phyloP scores from a whole-genome alignment of 2,797 vertebrate species.

The Holocentrus rufus region DNA sequence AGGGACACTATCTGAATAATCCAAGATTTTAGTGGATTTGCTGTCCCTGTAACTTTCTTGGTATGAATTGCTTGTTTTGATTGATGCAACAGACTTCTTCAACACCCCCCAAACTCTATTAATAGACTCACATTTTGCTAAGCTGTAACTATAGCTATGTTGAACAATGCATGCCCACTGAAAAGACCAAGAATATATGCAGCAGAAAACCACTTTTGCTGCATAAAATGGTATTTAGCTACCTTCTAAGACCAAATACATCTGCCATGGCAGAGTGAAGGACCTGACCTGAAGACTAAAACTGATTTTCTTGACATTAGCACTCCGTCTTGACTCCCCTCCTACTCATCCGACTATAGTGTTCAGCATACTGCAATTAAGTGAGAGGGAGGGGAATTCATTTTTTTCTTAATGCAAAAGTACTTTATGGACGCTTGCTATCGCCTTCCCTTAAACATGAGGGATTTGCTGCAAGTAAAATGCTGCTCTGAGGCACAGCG shows the following conservation, averaged over 20 bases:
- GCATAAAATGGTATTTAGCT: conserved; percentile 7
- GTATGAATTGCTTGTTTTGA: conserved; percentile 25
- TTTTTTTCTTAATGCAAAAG: conserved; percentile 8
- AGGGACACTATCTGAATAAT: too few species aligned
- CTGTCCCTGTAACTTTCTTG: background rate
- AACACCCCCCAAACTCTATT: conserved; percentile 27
- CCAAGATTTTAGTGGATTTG: background rate
- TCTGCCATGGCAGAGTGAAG: background rate
- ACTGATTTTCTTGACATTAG: background rate
- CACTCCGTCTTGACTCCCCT: too few species aligned
- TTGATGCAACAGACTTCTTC: conserved; percentile 22
- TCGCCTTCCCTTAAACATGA: conserved; percentile 4
- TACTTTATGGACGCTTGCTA: conserved; percentile 3
- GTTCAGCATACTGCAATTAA: conserved; percentile 24
- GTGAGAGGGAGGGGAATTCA: conserved; percentile 4
- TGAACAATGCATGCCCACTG: conserved; percentile 5
- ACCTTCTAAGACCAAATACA: background rate
- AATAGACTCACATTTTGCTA: conserved; percentile 22
- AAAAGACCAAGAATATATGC: conserved; percentile 10
- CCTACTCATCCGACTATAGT: background rate
- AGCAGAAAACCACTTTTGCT: background rate
- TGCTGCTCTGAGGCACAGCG: background rate
- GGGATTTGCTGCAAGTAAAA: background rate
- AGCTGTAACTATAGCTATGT: conserved; percentile 23
- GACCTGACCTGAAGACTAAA: conserved; percentile 3